These are phyloP conservation scores for Loxodonta africana DNA, from an alignment of 2,113 vertebrate genomes.

Conservation along the genomic window DNA sequence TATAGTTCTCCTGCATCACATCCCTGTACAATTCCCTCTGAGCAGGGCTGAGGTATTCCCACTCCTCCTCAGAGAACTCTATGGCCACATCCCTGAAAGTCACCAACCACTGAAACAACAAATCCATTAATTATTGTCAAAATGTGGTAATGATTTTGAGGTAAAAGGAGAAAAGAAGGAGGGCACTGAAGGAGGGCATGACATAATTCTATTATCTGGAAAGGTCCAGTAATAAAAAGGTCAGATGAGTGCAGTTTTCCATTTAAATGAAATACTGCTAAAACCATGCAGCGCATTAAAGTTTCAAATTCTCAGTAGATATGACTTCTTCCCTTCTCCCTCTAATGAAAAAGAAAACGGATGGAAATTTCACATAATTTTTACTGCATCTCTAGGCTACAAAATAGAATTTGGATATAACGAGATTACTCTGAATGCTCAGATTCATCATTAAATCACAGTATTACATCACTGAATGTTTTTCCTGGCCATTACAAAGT, in stretches of 20 bases:
- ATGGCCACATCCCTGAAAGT: constrained; percentile 36
- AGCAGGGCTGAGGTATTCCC: not conserved
- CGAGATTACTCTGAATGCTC: not conserved
- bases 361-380: no score
- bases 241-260: not conserved
- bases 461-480: not conserved
- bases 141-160: not conserved
- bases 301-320: not conserved
- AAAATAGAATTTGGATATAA: no score
- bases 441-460: not conserved
- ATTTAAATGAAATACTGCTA: not conserved
- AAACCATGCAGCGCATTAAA: not conserved
- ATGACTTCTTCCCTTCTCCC: no score
- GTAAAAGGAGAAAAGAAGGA: not conserved
- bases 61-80: constrained; percentile 12
- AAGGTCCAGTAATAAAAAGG: not conserved
- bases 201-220: not conserved
- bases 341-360: no score
- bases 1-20: constrained; percentile 12
- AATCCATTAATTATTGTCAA: constrained; percentile 12
- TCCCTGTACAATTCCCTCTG: constrained; percentile 7
- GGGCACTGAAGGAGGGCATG: not conserved
- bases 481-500: not conserved
- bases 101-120: constrained; percentile 27
- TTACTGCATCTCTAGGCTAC: no score